These are phyloP conservation scores for Leistus spinibarbis DNA, from an alignment of 2,888 invertebrate species.

Conservation along the genomic window DNA sequence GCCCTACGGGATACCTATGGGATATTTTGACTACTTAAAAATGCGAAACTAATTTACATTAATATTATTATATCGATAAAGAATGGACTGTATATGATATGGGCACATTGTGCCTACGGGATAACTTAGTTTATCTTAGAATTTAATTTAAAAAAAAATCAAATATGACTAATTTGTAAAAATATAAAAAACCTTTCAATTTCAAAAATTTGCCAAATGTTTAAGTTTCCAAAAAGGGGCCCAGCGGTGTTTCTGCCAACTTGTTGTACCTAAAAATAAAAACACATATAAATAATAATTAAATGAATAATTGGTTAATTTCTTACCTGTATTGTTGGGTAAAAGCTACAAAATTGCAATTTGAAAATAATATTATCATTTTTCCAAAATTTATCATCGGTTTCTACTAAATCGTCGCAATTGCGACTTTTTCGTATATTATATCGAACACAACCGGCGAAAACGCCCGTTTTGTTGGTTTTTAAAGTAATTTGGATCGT, in stretches of 20 bases:
- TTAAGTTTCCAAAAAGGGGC: conserved; percentile 23
- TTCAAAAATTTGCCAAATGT: conserved; percentile 19
- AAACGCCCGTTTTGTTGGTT: not conserved
- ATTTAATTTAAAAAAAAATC: not conserved
- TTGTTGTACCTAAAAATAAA: conserved; percentile 6
- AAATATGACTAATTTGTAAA: not conserved
- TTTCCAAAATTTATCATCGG: not conserved
- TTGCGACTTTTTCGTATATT: not conserved
- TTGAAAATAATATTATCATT: not conserved
- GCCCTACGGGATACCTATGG: too few relatives aligned
- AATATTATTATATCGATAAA: too few relatives aligned
- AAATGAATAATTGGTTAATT: not conserved
- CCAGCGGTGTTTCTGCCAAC: conserved; percentile 22
- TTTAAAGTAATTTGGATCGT: not conserved
- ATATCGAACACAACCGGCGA: conserved; percentile 8
- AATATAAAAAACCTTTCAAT: conserved; percentile 6
- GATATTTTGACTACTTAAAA: too few relatives aligned
- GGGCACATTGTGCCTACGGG: too few relatives aligned
- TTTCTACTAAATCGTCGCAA: conserved; percentile 1
- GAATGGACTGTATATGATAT: too few relatives aligned
- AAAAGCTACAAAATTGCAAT: conserved; percentile 21
- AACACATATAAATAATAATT: not conserved
- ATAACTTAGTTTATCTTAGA: not conserved
- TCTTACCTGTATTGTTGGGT: conserved; percentile 23
- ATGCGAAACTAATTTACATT: too few relatives aligned